Conservation (phyloP, 1,140 invertebrate genomes). For the Drosophila pruinosa region DNA sequence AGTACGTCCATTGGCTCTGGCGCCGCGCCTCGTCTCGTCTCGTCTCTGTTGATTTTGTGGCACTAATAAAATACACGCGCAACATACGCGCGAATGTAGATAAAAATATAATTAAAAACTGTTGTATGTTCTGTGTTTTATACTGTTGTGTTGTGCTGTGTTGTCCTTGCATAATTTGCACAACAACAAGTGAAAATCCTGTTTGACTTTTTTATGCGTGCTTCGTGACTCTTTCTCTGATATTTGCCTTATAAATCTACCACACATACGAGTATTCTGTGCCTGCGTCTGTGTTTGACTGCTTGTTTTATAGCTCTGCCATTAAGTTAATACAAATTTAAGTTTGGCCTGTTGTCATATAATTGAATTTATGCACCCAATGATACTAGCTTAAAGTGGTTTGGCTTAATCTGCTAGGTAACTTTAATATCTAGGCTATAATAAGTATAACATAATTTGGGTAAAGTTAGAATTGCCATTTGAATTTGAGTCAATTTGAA, state of each 20-base stretch:
- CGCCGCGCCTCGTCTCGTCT: conserved; percentile 12
- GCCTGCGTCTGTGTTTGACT: conserved; percentile 35
- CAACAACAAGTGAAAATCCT: conserved; percentile 52
- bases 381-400: background rate
- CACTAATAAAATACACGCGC: conserved; percentile 61
- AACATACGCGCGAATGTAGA: conserved; percentile 53
- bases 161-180: conserved; percentile 51
- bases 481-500: no score
- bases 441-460: no score
- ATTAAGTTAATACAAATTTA: conserved; percentile 27
- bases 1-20: conserved; percentile 1
- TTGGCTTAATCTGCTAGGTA: conserved; percentile 5
- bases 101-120: conserved; percentile 78
- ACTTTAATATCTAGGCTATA: no score
- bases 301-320: conserved; percentile 51
- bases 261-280: conserved; percentile 22
- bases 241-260: conserved; percentile 44
- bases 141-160: background rate
- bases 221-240: conserved; percentile 62
- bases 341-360: background rate
- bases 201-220: conserved; percentile 70
- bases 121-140: conserved; percentile 28
- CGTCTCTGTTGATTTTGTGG: conserved; percentile 49
- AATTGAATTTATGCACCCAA: background rate
- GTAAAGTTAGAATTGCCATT: no score